Conservation (phyloP, 2,797 vertebrate species). For the Sebastiscus albofasciatus region DNA sequence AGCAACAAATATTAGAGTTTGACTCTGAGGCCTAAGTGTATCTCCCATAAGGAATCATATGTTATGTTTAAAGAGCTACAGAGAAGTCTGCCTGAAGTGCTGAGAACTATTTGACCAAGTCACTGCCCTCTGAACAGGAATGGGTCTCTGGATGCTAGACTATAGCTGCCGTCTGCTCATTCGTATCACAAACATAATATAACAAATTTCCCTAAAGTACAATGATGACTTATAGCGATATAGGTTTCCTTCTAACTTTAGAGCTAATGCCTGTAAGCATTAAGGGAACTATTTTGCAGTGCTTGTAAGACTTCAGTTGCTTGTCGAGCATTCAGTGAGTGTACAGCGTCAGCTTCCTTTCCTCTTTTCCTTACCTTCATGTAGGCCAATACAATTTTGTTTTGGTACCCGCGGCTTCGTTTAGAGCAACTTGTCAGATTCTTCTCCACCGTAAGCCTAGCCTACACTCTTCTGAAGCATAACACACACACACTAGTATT, state of each 20-base stretch:
- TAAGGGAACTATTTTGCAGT: background rate
- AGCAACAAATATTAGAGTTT: background rate
- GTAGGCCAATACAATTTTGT: background rate
- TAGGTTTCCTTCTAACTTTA: background rate
- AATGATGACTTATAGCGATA: background rate
- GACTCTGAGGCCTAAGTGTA: background rate
- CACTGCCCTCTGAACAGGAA: background rate
- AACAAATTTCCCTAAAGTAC: background rate
- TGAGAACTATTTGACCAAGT: background rate
- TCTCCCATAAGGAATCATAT: background rate
- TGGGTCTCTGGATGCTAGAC: background rate
- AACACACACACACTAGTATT: background rate
- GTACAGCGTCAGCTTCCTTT: background rate
- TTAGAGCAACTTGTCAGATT: slow-evolving; percentile 5
- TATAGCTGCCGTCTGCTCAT: background rate
- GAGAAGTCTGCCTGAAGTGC: background rate
- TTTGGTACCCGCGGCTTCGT: background rate
- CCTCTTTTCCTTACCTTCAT: background rate
- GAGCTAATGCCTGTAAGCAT: background rate
- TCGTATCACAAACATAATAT: background rate
- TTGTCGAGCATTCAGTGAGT: background rate
- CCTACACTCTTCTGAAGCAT: background rate
- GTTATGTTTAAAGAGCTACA: background rate
- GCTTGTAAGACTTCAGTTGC: background rate
- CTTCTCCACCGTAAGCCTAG: background rate